Conservation (phyloP, 2,797 vertebrate species). For the Prionace glauca region DNA sequence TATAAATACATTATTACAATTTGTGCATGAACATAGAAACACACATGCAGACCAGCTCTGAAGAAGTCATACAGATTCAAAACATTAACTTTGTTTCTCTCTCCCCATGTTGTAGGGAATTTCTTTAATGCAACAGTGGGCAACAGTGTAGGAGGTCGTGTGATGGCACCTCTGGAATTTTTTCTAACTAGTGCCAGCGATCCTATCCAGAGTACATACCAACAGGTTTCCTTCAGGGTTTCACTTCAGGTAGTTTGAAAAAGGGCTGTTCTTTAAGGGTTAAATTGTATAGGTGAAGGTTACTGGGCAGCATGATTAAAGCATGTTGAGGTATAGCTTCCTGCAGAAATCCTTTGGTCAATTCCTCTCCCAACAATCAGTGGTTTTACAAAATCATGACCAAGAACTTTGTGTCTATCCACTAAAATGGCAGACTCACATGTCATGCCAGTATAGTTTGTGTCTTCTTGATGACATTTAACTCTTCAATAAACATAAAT, state of each 20-base stretch:
- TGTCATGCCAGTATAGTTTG: neutral
- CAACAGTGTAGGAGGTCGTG: neutral
- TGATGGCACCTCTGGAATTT: neutral
- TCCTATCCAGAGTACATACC: neutral
- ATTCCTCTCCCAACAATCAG: neutral
- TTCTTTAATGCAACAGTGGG: neutral
- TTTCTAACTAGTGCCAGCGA: neutral
- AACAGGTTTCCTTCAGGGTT: neutral
- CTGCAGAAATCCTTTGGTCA: neutral
- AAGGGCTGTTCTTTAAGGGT: neutral
- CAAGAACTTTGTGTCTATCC: too few species aligned
- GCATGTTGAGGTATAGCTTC: neutral
- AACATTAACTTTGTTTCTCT: too few species aligned
- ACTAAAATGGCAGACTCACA: neutral
- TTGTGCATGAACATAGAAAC: neutral
- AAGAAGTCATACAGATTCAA: too few species aligned
- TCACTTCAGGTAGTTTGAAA: neutral
- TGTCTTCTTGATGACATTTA: neutral
- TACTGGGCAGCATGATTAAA: neutral
- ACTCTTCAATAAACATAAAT: neutral
- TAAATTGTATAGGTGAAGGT: neutral
- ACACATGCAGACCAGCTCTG: neutral
- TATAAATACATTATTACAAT: neutral
- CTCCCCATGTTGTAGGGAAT: too few species aligned
- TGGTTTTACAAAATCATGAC: conserved; percentile 5